Base-by-base conservation (phyloP, 2,113 vertebrate genomes). In the Jacana jacana region DNA sequence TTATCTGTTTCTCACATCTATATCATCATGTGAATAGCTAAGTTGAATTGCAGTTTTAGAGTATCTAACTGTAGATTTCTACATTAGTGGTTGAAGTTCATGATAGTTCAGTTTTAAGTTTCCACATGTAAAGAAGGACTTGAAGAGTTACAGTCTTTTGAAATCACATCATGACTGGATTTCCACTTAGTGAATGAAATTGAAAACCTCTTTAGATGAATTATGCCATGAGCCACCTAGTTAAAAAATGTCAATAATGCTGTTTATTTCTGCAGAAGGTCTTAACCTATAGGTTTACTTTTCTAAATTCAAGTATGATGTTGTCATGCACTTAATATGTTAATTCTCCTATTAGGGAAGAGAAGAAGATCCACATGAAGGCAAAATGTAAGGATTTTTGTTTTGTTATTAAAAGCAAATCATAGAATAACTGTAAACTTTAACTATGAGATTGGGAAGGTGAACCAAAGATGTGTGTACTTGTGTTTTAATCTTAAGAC, bases 291-390 rank as follows among this genome's bases (percentile, higher is more conserved):
- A 80, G 88, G 70, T 93, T 84, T 75, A 54, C 37, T 88, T 85
- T 93, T 93, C 46, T 93, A 84, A 80, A 91, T 19, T 85, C 37
- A 72, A 84, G 48, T 48, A 68, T 85, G 77, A 37, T 68, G 28
- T 87, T 93, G 22, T 89, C 86, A 76, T 87, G 48, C 33, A 79
- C 28, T 91, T 93, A 93, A 86, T 85, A 82, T 95, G 48, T 92
- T 82, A 82, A 72, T 88, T 88, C 83, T 98, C 91, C 91, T 94
- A 52, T 80, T 97, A 99, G 99, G 99, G 98, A 51, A 98, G 99
- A 87, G 99, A 99, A 97, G 99, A 99, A 98, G 99, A 99, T 98
- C 99, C 99, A 93, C 99, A 99, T 97, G 99, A 99, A 98, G 99
- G 99, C 97, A 99, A 99, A 99, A 98, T 99, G 99, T 99, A 98